phyloP scores from a whole-genome alignment of 2,888 invertebrate species.

The Crossocerus cetratus region DNA sequence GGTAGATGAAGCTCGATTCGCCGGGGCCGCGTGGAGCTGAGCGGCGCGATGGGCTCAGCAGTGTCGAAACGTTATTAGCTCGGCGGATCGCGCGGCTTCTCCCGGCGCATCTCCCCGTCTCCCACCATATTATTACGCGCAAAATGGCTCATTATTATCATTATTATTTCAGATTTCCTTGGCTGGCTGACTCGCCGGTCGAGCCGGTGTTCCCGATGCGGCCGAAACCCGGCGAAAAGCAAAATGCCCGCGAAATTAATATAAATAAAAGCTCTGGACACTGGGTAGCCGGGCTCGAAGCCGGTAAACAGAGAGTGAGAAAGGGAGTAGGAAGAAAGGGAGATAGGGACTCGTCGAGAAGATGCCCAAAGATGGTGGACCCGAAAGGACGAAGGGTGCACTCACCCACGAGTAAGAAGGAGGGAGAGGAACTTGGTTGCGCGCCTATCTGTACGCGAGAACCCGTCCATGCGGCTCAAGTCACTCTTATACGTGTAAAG shows the following conservation, averaged over 20 bases:
- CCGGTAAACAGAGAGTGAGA: not conserved
- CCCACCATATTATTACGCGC: constrained; percentile 74
- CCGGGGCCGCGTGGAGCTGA: constrained; percentile 27
- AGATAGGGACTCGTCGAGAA: constrained; percentile 29
- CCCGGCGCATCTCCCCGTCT: constrained; percentile 61
- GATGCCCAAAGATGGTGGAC: constrained; percentile 15
- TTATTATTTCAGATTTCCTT: constrained; percentile 74
- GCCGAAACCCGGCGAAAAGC: constrained; percentile 67
- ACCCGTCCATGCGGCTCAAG: not conserved
- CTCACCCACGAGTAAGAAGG: not conserved
- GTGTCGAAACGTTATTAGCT: constrained; percentile 66
- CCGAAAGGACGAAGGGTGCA: constrained; percentile 12
- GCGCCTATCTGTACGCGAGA: not conserved
- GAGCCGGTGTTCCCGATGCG: constrained; percentile 9
- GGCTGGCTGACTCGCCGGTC: constrained; percentile 45
- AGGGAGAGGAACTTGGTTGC: constrained; percentile 3
- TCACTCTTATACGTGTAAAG: not conserved
- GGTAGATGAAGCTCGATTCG: constrained; percentile 27
- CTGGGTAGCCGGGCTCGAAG: constrained; percentile 40
- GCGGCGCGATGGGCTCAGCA: constrained; percentile 24
- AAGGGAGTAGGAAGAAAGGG: not conserved
- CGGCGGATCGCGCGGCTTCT: constrained; percentile 65
- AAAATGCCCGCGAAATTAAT: constrained; percentile 73
- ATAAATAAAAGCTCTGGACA: constrained; percentile 71
- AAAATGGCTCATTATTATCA: constrained; percentile 76